These are phyloP conservation scores for Cepaea hortensis DNA, from an alignment of 2,888 invertebrate genomes.

Conservation along the genomic window DNA sequence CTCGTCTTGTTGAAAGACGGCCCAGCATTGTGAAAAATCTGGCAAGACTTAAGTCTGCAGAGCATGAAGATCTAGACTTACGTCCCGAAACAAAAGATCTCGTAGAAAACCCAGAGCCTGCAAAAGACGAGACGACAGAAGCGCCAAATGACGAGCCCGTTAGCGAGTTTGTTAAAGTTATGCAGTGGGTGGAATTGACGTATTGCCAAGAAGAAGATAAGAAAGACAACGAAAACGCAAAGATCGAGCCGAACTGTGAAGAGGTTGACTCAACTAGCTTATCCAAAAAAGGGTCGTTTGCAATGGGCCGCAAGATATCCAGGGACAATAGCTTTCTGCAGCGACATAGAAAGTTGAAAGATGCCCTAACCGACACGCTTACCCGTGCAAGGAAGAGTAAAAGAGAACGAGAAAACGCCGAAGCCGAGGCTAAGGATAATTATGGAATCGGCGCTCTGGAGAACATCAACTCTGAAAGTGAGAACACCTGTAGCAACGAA, in stretches of 20 bases:
- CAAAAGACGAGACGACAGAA: neutral
- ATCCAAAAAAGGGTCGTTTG: constrained; percentile 37
- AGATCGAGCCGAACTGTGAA: neutral
- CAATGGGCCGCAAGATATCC: constrained; percentile 30
- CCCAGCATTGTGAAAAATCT: neutral
- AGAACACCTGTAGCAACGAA: neutral
- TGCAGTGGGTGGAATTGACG: constrained; percentile 49
- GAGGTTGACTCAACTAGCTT: neutral
- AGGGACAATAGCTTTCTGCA: constrained; percentile 47
- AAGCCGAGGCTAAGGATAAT: neutral
- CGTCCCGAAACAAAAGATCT: neutral
- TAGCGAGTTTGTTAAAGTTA: constrained; percentile 41
- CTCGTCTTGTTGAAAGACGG: neutral
- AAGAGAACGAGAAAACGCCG: constrained; percentile 14
- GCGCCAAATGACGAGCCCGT: constrained; percentile 11
- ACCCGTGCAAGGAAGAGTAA: constrained; percentile 28
- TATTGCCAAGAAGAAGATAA: constrained; percentile 33
- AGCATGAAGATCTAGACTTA: constrained; percentile 19
- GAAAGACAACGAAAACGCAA: neutral
- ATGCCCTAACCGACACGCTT: constrained; percentile 43
- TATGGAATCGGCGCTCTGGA: neutral
- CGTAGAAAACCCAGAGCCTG: neutral
- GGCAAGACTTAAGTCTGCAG: neutral
- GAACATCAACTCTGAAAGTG: constrained; percentile 10
- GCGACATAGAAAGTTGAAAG: constrained; percentile 39